Base-by-base conservation (phyloP, 2,113 vertebrate genomes). In the Tenebrosternarchus preto region DNA sequence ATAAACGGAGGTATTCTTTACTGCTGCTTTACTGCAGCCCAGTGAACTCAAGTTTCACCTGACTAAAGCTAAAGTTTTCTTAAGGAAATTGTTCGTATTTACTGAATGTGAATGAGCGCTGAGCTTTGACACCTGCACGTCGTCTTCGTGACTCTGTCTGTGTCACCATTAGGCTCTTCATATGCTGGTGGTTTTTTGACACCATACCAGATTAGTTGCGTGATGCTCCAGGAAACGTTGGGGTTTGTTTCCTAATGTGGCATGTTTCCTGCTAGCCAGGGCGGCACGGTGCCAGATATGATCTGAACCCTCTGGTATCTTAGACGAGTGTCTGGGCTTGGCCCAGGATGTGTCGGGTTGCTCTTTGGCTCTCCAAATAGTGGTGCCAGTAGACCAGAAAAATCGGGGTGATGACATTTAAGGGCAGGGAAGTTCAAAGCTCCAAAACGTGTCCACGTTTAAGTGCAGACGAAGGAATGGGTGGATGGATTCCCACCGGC, bases 241-340 rank as follows among this genome's bases (percentile, higher is more conserved):
- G 6, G 31, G 70, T 25, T 46, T 56, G 22, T 46, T 22, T 69
- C 29, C 56, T 22, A 43, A 25, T 22, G 64, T 56, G 24, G 17
- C 55, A 2, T 39, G 66, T 70, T 78, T 60, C 55, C 67, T 78
- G 66, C 25, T 55, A 70, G 53, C 2, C 29, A 20, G 9, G 24
- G 56, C 36, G 31, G 43, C 29, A 68, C 24, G 5, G 20, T 43
- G 31, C 64, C 50, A 57, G 50, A 53, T 68, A 64, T 8, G 31
- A 64, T 56, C n/a, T 68, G 63, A 56, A 56, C 16, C 20, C 46
- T 33, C 75, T 53, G 29, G 46, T 56, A 50, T 77, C 7, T 57
- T 12, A 20, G 64, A 57, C 29, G 22, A 9, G 63, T 68, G 31
- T 77, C 53, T 77, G 63, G 64, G 19, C n/a, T 39, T 77, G 17